Percentiles rank a stretch among this genome's conserved stretches.
Evolutionary conservation across 2,797 vertebrate species (phyloP).

Genomic region (Halcyon badia): DNA sequence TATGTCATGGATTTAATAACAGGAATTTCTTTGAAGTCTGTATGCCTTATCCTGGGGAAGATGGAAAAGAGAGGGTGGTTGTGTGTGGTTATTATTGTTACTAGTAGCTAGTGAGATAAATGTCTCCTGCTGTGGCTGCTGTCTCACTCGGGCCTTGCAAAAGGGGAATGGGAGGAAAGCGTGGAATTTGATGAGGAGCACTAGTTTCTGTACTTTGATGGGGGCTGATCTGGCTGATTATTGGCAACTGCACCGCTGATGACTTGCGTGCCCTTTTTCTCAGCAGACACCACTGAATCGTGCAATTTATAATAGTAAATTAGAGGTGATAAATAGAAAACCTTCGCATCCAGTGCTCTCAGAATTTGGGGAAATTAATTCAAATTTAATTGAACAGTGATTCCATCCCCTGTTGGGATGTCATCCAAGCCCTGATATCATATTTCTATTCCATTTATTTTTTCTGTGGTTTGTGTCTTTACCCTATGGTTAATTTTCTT

Average conservation of each 20-base stretch:
- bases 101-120: neutral
- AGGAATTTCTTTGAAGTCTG: neutral
- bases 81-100: neutral
- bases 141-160: neutral
- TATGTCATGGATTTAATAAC: neutral
- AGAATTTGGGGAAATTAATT: neutral
- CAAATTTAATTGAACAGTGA: neutral
- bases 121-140: neutral
- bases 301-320: constrained; percentile 18
- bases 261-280: neutral
- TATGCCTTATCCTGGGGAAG: neutral
- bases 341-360: neutral
- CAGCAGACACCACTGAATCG: constrained; percentile 10
- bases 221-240: constrained; percentile 27
- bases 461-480: neutral
- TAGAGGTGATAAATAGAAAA: constrained; percentile 9
- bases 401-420: neutral
- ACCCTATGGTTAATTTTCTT: neutral
- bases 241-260: constrained; percentile 8
- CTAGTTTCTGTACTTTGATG: neutral
- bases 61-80: neutral
- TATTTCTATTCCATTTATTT: neutral
- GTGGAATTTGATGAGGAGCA: neutral
- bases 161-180: neutral
- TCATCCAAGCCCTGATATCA: neutral